phyloP scores from a whole-genome alignment of 2,888 invertebrate species.

The Rotaria macrura region DNA sequence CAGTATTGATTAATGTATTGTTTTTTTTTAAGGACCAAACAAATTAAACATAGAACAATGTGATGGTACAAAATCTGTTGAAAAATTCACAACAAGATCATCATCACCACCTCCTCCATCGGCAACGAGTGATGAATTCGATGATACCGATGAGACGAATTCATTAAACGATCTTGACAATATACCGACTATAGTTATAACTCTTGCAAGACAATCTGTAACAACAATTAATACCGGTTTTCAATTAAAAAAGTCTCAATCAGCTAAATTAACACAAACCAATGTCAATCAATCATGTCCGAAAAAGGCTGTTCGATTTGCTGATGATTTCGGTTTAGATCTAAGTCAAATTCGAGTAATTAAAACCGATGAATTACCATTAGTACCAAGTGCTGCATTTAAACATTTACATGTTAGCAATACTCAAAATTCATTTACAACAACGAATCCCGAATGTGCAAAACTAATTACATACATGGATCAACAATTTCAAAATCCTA shows the following conservation, averaged over 20 bases:
- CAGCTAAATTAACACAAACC: not conserved
- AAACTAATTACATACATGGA: not conserved
- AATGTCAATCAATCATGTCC: not conserved
- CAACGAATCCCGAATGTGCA: not conserved
- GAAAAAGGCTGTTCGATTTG: slow-evolving; percentile 28
- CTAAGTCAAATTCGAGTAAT: slow-evolving; percentile 27
- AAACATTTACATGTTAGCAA: not conserved
- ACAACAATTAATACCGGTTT: not conserved
- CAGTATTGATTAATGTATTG: too few relatives aligned
- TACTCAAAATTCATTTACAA: not conserved
- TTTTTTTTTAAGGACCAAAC: too few relatives aligned
- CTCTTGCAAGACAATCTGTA: not conserved
- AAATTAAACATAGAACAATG: too few relatives aligned
- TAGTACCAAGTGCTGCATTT: not conserved
- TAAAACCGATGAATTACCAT: not conserved
- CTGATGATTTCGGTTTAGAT: slow-evolving; percentile 29
- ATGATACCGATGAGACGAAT: too few relatives aligned
- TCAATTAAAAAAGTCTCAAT: not conserved
- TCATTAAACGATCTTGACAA: not conserved
- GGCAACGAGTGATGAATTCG: too few relatives aligned
- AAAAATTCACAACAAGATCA: not conserved
- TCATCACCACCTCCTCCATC: not conserved
- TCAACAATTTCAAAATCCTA: not conserved
- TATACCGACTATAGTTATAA: not conserved
- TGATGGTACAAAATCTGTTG: too few relatives aligned